phyloP scores from a whole-genome alignment of 2,888 invertebrate genomes.

The Sceliomorpha sp. region DNA sequence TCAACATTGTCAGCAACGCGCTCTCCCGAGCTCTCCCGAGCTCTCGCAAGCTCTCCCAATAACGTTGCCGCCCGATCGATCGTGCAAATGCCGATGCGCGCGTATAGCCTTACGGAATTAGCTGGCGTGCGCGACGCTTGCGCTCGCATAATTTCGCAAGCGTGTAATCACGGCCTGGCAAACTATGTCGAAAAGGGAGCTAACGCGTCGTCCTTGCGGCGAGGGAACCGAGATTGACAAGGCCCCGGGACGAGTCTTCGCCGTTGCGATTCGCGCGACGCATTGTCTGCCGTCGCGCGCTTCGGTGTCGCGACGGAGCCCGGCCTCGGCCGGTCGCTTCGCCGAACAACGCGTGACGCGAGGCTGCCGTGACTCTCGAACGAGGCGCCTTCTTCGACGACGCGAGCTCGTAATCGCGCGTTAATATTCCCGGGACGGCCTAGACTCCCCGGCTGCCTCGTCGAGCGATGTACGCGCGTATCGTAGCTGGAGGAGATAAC shows the following conservation, averaged over 20 bases:
- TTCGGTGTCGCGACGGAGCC: too few relatives aligned
- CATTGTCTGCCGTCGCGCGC: too few relatives aligned
- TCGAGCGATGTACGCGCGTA: slow-evolving; percentile 49
- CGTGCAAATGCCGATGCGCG: slow-evolving; percentile 15
- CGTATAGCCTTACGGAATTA: slow-evolving; percentile 37
- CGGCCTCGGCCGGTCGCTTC: slow-evolving; percentile 31
- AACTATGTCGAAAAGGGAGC: slow-evolving; percentile 35
- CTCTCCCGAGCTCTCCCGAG: too few relatives aligned
- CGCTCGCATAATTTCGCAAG: slow-evolving; percentile 27
- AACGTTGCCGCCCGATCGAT: slow-evolving; percentile 33
- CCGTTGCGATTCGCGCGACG: too few relatives aligned
- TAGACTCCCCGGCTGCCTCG: too few relatives aligned
- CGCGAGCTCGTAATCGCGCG: slow-evolving; percentile 69
- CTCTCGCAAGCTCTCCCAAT: too few relatives aligned
- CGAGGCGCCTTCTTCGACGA: slow-evolving; percentile 30
- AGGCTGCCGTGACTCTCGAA: slow-evolving; percentile 1
- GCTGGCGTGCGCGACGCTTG: slow-evolving; percentile 25
- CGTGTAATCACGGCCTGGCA: slow-evolving; percentile 29
- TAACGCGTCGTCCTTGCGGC: slow-evolving; percentile 12
- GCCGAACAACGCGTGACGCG: slow-evolving; percentile 13
- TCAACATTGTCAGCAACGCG: slow-evolving; percentile 28
- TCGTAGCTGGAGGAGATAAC: too few relatives aligned
- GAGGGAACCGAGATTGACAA: slow-evolving; percentile 27
- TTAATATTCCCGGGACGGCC: slow-evolving; percentile 72
- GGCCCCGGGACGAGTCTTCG: slow-evolving; percentile 5